phyloP scores from a whole-genome alignment of 2,113 vertebrate species.

The Rhodinocichla rosea region DNA sequence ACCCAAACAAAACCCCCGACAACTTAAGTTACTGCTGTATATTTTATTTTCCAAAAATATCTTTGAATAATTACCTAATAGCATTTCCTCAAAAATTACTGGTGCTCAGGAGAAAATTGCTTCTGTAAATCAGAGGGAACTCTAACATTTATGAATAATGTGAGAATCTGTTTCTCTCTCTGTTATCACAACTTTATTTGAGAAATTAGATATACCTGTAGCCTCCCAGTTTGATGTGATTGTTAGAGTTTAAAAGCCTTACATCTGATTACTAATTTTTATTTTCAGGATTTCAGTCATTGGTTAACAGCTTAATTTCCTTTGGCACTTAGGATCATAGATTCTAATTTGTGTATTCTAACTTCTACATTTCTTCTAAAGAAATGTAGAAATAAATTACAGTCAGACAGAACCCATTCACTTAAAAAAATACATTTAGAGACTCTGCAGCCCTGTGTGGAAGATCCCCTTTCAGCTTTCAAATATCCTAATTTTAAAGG shows the following conservation, averaged over 20 bases:
- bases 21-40: neutral
- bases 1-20: fast-evolving
- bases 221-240: neutral
- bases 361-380: neutral
- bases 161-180: neutral
- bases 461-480: neutral
- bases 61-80: neutral
- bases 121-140: neutral
- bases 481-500: neutral
- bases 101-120: neutral
- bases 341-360: neutral
- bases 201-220: neutral
- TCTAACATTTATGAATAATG: neutral
- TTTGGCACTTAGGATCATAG: neutral
- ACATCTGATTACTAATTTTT: neutral
- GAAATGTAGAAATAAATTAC: neutral
- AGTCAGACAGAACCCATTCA: neutral
- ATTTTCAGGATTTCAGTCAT: neutral
- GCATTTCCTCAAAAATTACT: neutral
- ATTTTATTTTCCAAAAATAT: neutral
- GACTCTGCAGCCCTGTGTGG: neutral
- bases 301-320: neutral
- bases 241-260: neutral
- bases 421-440: neutral
- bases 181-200: neutral